Base-by-base conservation (phyloP, 2,113 vertebrate species). In the Andinoacara biseriatus region DNA sequence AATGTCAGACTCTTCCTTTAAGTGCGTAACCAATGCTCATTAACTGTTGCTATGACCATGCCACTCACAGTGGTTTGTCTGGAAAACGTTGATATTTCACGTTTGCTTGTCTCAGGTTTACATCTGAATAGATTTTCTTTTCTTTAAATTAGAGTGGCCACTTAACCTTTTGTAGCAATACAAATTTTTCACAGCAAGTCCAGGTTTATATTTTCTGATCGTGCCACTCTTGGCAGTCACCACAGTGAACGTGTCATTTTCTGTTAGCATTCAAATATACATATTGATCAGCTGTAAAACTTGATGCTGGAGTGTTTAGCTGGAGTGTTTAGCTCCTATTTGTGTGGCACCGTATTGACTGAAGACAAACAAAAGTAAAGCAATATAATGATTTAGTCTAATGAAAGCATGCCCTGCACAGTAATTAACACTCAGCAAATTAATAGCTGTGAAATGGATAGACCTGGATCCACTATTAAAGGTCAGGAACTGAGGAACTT, bases 401-500 rank as follows among this genome's bases (percentile, higher is more conserved):
- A 90, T 86, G 80, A 86, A 85, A 80, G 74, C 74, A n/a, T 49
- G 72, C 77, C 65, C 74, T 58, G 81, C 74, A 69, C 61, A 74
- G 84, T 87, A 88, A 94, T 91, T 90, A 90, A 87, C 75, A 86
- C 54, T 20, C 35, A 74, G 10, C 67, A 85, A 84, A 94, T 93
- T 8, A 87, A 90, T 77, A 78, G 74, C 56, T n/a, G 24, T 58
- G 35, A 77, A 90, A 85, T 3, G 26, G 82, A 89, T 52, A 60
- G 77, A 20, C 8, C 24, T 80, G 74, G 82, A 86, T 88, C 62
- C 67, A 52, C 40, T 40, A 33, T 62, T 65, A 91, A 94, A 93
- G 86, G 85, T 90, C 88, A 86, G 74, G 33, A 18, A 3, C 76
- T 49, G 76, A 87, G 78, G 74, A 80, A 49, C 59, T 38, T 54